A percentile compares a stretch with the other conserved stretches of the same genome.
These are phyloP conservation scores for Megalops atlanticus DNA, from an alignment of 2,113 vertebrate species.

Conservation along the genomic window DNA sequence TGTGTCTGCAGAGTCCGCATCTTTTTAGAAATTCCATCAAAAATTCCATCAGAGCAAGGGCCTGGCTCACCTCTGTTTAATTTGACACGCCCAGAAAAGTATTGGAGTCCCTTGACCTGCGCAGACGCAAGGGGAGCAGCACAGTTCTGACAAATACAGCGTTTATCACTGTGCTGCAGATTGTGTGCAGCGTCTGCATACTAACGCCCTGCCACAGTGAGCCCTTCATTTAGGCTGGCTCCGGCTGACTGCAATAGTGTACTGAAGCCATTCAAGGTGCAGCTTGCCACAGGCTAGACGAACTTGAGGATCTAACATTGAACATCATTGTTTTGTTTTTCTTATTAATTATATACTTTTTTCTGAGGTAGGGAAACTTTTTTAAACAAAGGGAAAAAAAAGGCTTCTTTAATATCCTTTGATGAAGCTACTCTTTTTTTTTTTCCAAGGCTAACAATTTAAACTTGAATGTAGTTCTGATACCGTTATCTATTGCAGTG, in stretches of 20 bases:
- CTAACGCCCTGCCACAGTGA: neutral
- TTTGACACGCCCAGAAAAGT: neutral
- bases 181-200: neutral
- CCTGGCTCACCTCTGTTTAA: neutral
- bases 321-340: neutral
- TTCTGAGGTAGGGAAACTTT: no score
- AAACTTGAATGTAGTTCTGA: neutral
- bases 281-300: neutral
- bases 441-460: neutral
- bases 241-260: neutral
- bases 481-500: neutral
- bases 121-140: neutral
- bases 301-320: neutral
- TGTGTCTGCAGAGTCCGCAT: neutral
- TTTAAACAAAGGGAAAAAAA: no score
- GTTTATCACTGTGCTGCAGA: neutral
- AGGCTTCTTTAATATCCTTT: no score
- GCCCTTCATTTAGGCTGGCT: neutral
- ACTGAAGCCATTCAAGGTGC: neutral
- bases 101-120: neutral
- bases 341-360: no score
- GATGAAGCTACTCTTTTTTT: neutral
- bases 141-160: neutral
- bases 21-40: slow-evolving; percentile 4
- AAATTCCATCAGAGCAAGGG: slow-evolving; percentile 2